Evolutionary conservation across 2,113 vertebrate species (phyloP), one percentile per base, ranked within the genome.

Genomic region (Oncorhynchus masou): DNA sequence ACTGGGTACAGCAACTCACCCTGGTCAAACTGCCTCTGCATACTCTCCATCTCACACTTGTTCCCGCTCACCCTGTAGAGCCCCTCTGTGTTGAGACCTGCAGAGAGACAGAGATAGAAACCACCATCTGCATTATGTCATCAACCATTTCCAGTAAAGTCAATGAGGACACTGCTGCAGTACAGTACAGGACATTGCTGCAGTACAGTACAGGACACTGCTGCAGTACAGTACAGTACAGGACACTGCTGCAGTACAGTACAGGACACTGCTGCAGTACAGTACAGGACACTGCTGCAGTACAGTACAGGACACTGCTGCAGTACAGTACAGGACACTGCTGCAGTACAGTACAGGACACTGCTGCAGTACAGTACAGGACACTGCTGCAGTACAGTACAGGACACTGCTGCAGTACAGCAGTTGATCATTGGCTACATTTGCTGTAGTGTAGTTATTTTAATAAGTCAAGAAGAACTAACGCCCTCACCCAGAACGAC

Each of bases 11-110:
- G 51, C 79, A 74, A 79, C 92, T 93, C 84, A 98, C 97, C 97
- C 87, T 98, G 97, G 84, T 99, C 97, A 57, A 98, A 99, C 92
- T 98, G 97, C n/a, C 95, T 94, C 88, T 99, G 97, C 88, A 98
- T 93, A 80, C 95, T 96, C 81, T 99, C 97, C 95, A 99, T 99
- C 91, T 99, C 97, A 0, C 96, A 96, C 83, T 98, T 99, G 93
- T 99, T 99, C 12, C 97, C 97, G 0, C 97, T 98, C 16, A 99
- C 97, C 0, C 97, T 93, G 59, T 98, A 99, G 83, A 99, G 95
- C 27, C 97, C 97, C 83, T 99, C 97, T 0, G 96, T 97, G 81
- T 94, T 95, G 88, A 99, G 86, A 27, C 97, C 97, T 98, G 88
- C 62, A 16, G 66, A 34, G 57, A n/a, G 25, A 68, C n/a, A 68